Evolutionary conservation across 92 coral and sea anemone species (phyloP).

Genomic region (Porites rus): DNA sequence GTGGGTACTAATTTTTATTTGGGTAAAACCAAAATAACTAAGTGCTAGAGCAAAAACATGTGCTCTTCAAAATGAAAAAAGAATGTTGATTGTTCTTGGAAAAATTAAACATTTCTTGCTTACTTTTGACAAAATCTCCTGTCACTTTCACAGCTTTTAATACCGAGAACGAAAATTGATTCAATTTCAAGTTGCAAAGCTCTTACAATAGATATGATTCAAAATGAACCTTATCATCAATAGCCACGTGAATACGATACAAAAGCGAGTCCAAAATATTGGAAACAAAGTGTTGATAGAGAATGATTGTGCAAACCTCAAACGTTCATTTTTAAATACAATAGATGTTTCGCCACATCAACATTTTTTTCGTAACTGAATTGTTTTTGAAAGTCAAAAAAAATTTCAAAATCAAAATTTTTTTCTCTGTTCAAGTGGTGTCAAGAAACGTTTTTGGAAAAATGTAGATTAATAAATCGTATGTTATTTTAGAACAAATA

Average conservation of each 20-base stretch:
- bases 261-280: neutral
- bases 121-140: neutral
- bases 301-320: neutral
- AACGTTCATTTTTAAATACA: neutral
- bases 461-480: neutral
- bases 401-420: neutral
- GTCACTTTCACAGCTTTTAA: neutral
- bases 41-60: neutral
- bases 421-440: too few species aligned
- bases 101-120: neutral
- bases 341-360: neutral
- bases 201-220: neutral
- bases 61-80: neutral
- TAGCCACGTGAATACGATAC: neutral
- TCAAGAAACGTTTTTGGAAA: too few species aligned
- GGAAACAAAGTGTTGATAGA: neutral
- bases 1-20: neutral
- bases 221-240: neutral
- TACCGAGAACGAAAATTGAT: neutral
- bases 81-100: neutral
- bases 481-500: neutral
- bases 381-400: neutral
- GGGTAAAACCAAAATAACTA: neutral
- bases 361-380: neutral
- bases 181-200: neutral